Evolutionary conservation across 2,113 vertebrate genomes (phyloP).

Genomic region (Mola mola): DNA sequence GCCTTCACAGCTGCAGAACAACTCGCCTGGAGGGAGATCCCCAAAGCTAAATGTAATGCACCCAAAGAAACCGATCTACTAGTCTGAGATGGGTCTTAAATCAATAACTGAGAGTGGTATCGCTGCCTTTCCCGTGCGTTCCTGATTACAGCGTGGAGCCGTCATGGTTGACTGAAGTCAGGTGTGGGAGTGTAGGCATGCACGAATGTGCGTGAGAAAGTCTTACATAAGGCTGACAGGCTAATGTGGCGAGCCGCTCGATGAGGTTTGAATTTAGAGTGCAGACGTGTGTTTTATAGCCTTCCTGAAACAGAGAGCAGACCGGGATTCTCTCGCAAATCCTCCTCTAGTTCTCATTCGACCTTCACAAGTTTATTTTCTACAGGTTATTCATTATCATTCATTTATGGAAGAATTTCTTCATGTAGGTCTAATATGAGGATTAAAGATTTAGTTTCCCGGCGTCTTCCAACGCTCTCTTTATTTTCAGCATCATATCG

Average conservation of each 20-base stretch:
- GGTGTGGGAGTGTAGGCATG: conserved; percentile 49
- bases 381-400: conserved; percentile 24
- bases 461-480: conserved; percentile 3
- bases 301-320: conserved; percentile 3
- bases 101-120: conserved; percentile 17
- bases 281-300: conserved; percentile 31
- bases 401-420: conserved; percentile 15
- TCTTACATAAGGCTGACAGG: conserved; percentile 63
- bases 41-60: conserved; percentile 18
- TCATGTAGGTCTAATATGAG: conserved; percentile 44
- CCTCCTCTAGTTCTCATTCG: conserved; percentile 8
- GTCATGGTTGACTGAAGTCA: conserved; percentile 42
- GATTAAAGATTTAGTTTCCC: conserved; percentile 49
- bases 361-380: conserved; percentile 44
- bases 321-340: conserved; percentile 4
- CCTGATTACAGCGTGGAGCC: background rate
- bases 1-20: conserved; percentile 23
- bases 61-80: conserved; percentile 31
- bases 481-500: conserved; percentile 20
- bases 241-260: conserved; percentile 50
- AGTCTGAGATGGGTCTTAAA: background rate
- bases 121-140: background rate
- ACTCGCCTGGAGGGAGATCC: conserved; percentile 23
- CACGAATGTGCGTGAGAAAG: conserved; percentile 28
- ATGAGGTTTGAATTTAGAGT: conserved; percentile 63